phyloP scores from a whole-genome alignment of 2,113 vertebrate species.

The Hymenochirus boettgeri region DNA sequence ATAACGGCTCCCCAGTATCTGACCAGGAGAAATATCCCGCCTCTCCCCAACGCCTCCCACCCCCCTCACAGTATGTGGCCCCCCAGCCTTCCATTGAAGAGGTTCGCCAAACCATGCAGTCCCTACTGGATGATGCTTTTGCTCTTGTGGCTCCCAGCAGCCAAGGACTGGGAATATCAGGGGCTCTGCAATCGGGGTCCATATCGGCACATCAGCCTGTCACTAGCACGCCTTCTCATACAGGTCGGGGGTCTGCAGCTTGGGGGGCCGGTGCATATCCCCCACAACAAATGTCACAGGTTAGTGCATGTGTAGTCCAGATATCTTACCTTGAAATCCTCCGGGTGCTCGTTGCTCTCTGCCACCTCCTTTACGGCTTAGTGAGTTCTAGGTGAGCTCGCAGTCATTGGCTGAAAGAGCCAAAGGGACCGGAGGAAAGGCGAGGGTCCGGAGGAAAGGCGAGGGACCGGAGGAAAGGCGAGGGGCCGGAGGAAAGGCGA shows the following conservation, averaged over 20 bases:
- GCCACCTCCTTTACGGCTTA: too few relatives aligned
- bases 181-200: slow-evolving; percentile 58
- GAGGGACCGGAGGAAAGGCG: too few relatives aligned
- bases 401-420: too few relatives aligned
- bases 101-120: slow-evolving; percentile 96
- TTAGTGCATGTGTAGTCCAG: too few relatives aligned
- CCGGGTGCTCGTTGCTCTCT: too few relatives aligned
- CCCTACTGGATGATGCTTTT: slow-evolving; percentile 91
- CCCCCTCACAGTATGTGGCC: slow-evolving; percentile 79
- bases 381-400: too few relatives aligned
- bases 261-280: slow-evolving; percentile 66
- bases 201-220: slow-evolving; percentile 58
- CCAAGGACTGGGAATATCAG: slow-evolving; percentile 58
- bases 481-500: too few relatives aligned
- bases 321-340: too few relatives aligned
- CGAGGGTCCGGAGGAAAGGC: too few relatives aligned
- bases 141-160: slow-evolving; percentile 88
- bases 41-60: slow-evolving; percentile 65
- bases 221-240: slow-evolving; percentile 64
- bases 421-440: too few relatives aligned
- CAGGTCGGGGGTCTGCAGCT: slow-evolving; percentile 52
- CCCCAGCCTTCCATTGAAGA: slow-evolving; percentile 95
- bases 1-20: slow-evolving; percentile 73
- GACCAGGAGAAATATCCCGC: slow-evolving; percentile 76
- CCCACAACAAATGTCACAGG: too few relatives aligned